Base-by-base conservation (phyloP, 2,888 invertebrate genomes). In the Phoenoteleia sp. region DNA sequence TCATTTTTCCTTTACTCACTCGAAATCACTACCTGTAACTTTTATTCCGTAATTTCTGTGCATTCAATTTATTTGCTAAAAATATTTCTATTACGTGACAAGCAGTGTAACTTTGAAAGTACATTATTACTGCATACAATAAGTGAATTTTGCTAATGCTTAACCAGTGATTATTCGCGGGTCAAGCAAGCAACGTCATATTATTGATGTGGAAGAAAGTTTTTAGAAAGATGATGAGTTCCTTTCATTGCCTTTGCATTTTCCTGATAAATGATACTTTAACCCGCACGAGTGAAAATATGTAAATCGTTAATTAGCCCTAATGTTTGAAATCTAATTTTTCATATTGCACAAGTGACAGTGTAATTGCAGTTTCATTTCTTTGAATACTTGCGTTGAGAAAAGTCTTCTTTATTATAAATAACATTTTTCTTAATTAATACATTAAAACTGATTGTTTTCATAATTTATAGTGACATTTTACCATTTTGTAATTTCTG, bases 181-280 rank as follows among this genome's bases (percentile, higher is more conserved):
- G 64, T 82, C 82, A 81, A 64, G 56, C 81, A 71, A 27, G 19
- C 56, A 27, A 67, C 58, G 17, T 47, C 64, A 21, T 52, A 60
- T 81, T 81, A 81, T 74, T 67, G 67, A 81, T 74, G 74, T 27
- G 75, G 27, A 81, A 60, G 81, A 75, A 81, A 81, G 81, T 81
- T 81, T 81, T 75, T 81, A 75, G 75, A 75, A 81, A 75, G 81
- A 75, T 81, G 76, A 81, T 81, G 81, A 76, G 81, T 54, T 81
- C 64, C 81, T 67, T 49, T 80, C 66, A 33, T 19, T 33, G 56
- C 21, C 39, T 13, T 19, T 27, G 25, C 49, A 23, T 69, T 19
- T 66, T 81, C 75, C 54, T 69, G 19, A 39, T 54, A 42, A 64
- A 71, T 71, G 71, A 64, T 56, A 76, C 64, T 81, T 81, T 76